Base-by-base conservation (phyloP, 23 tunicate species). In the Trididemnum nubilum region DNA sequence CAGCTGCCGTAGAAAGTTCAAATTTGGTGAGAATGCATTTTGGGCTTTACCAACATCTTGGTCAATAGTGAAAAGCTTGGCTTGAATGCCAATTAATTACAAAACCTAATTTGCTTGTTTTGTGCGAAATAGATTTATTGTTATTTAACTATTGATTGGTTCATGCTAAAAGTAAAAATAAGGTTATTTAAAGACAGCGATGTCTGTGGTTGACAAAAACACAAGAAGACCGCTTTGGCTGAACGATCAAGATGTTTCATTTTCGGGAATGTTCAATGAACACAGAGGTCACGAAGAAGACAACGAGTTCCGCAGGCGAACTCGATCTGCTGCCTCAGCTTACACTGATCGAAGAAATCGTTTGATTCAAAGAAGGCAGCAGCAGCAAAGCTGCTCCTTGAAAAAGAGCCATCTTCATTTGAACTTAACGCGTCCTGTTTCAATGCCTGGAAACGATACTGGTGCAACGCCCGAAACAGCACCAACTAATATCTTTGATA, bases 401-500 rank as follows among this genome's bases (percentile, higher is more conserved):
- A 73, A 73, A 26, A 73, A 73, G 31, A 73, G 33, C 9, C 58
- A n/a, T 2, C 58, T 73, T 21, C 32, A 37, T n/a, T 2, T 73
- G 33, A 38, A 73, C 15, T 4, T 26, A 39, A 37, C 78, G 5
- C 58, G 58, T 39, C 78, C 78, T 5, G 18, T 73, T 15, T 34
- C 78, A 5, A 38, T 37, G 2, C 78, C 78, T 3, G 31, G 78
- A 3, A n/a, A 34, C 3, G 32, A 73, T 3, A 5, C 57, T 3
- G 37, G 78, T 31, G 12, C 2, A 2, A 73, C 58, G 9, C 58
- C 58, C 30, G 57, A 73, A 27, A 33, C 54, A 7, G 54, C 54
- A 15, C 54, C 54, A 19, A 9, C 23, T 61, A 61, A 25, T 25
- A 61, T n/a, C 5, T 22, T 61, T 61, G 69, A 61, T 61, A 22